Percentiles rank a stretch among this genome's conserved stretches.
Evolutionary conservation across 2,888 invertebrate species (phyloP).

Genomic region (Endomychus coccineus): DNA sequence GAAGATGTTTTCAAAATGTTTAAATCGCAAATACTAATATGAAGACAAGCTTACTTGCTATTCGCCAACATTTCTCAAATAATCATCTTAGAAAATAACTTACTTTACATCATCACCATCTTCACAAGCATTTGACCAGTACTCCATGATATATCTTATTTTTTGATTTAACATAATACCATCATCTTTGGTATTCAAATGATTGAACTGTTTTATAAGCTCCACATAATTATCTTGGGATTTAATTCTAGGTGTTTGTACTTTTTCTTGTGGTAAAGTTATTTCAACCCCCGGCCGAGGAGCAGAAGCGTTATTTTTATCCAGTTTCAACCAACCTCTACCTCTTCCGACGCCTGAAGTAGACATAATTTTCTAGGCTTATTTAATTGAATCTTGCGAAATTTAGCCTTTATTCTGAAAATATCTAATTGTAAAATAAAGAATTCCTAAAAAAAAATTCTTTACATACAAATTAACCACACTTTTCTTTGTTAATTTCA

Average conservation of each 20-base stretch:
- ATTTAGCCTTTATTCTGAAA: no score
- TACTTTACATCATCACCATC: slow-evolving; percentile 35
- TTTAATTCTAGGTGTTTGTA: slow-evolving; percentile 10
- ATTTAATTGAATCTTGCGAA: no score
- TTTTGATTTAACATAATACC: slow-evolving; percentile 41
- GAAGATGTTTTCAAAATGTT: no score
- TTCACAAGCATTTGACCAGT: slow-evolving; percentile 33
- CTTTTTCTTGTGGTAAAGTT: slow-evolving; percentile 4
- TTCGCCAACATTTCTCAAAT: no score
- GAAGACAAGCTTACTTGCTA: no score
- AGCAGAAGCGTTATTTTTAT: slow-evolving; percentile 18
- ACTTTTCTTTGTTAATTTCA: no score
- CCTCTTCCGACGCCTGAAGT: slow-evolving; percentile 32
- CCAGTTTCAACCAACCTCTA: slow-evolving; percentile 33
- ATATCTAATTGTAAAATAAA: no score
- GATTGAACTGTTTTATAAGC: slow-evolving; percentile 31
- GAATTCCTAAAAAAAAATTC: no score
- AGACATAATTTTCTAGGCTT: slow-evolving; percentile 22
- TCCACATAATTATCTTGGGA: slow-evolving; percentile 21
- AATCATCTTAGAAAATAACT: slow-evolving; percentile 18
- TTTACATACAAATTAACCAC: no score
- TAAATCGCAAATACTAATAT: no score
- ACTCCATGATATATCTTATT: slow-evolving; percentile 33
- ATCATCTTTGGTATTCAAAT: slow-evolving; percentile 36
- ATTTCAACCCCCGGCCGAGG: slow-evolving; percentile 21